These are phyloP conservation scores for Euproctis similis DNA, from an alignment of 2,888 invertebrate species.

Conservation along the genomic window DNA sequence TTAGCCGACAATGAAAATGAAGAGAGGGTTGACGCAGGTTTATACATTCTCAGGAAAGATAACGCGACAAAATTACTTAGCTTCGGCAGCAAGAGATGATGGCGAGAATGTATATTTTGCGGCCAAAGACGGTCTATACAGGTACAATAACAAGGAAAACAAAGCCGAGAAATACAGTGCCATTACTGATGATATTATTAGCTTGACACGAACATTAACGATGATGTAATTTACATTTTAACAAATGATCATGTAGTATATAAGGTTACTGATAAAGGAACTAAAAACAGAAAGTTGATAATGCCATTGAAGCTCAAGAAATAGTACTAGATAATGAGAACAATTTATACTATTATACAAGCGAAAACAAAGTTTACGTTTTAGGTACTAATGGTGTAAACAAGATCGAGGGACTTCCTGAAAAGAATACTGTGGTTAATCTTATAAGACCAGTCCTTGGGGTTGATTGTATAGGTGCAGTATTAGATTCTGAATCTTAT, in stretches of 20 bases:
- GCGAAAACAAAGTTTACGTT: constrained; percentile 36
- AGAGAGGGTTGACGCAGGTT: constrained; percentile 28
- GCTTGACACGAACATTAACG: constrained; percentile 34
- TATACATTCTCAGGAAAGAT: constrained; percentile 26
- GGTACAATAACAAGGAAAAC: constrained; percentile 26
- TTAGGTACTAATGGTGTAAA: constrained; percentile 27
- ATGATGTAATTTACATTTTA: constrained; percentile 41
- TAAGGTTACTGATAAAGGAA: constrained; percentile 46
- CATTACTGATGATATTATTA: constrained; percentile 36
- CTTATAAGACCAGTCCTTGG: constrained; percentile 42
- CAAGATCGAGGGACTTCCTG: constrained; percentile 41
- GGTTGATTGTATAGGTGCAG: constrained; percentile 31
- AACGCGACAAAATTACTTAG: constrained; percentile 30
- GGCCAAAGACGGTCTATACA: constrained; percentile 42
- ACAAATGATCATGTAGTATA: constrained; percentile 40
- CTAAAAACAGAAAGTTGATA: constrained; percentile 35
- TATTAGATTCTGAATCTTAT: constrained; percentile 35
- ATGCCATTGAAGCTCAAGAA: constrained; percentile 37
- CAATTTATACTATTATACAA: constrained; percentile 43
- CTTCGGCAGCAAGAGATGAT: constrained; percentile 28
- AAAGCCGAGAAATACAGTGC: constrained; percentile 41
- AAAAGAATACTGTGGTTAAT: constrained; percentile 22
- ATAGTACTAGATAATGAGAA: constrained; percentile 42
- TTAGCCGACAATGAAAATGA: constrained; percentile 28
- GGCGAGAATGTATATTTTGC: constrained; percentile 35